A percentile compares a stretch with the other conserved stretches of the same genome.
phyloP scores from a whole-genome alignment of 1,140 invertebrate genomes.

The Eriocheir sinensis region DNA sequence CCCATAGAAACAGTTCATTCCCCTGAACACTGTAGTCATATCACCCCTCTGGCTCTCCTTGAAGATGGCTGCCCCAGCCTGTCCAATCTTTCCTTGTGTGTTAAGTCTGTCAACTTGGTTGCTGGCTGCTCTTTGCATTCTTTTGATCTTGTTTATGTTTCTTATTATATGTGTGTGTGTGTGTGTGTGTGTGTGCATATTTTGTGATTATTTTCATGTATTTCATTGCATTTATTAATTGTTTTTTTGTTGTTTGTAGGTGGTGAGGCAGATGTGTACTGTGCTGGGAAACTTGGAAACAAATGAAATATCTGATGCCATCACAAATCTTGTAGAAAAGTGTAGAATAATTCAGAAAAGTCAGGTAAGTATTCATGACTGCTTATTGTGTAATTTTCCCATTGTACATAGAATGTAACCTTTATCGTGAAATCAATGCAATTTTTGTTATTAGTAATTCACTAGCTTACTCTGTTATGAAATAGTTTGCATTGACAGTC shows the following conservation, averaged over 20 bases:
- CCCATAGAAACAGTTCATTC: no score
- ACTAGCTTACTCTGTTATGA: no score
- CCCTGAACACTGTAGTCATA: no score
- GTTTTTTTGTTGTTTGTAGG: slow-evolving; percentile 83
- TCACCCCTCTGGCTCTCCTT: no score
- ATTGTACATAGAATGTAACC: neutral
- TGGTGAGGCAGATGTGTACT: slow-evolving; percentile 95
- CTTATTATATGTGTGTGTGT: neutral
- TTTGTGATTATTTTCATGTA: neutral
- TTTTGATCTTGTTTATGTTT: neutral
- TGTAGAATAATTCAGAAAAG: slow-evolving; percentile 82
- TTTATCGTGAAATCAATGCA: neutral
- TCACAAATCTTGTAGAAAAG: slow-evolving; percentile 87
- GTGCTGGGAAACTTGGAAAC: slow-evolving; percentile 94
- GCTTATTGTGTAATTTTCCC: no score
- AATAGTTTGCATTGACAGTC: no score
- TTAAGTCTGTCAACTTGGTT: no score
- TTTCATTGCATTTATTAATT: neutral
- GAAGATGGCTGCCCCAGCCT: no score
- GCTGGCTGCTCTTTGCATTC: neutral
- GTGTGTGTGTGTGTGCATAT: neutral
- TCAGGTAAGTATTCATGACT: slow-evolving; percentile 47
- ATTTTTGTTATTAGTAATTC: neutral
- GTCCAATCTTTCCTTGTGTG: no score
- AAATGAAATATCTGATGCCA: slow-evolving; percentile 88